phyloP scores from a whole-genome alignment of 2,113 vertebrate genomes.

The Hyperoodon ampullatus region DNA sequence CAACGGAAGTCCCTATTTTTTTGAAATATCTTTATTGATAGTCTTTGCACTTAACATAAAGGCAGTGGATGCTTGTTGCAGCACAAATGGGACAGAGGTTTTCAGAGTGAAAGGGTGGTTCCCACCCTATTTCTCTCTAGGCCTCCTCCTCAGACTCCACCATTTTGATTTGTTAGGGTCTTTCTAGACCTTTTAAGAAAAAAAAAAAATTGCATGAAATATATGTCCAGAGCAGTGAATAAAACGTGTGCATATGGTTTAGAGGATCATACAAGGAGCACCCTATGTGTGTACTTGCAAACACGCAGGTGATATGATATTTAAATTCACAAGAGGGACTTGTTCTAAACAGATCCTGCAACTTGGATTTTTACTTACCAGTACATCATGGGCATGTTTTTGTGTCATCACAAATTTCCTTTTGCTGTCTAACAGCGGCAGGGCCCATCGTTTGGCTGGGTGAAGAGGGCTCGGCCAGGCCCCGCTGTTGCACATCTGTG shows the following conservation, averaged over 20 bases:
- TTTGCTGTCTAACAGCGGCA: not conserved
- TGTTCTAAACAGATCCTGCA: not conserved
- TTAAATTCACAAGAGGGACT: not conserved
- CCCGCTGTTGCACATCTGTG: not conserved
- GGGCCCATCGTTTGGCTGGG: not conserved
- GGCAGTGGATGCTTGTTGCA: rapidly evolving
- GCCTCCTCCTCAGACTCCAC: not conserved
- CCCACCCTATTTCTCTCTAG: not conserved
- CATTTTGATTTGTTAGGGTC: not conserved
- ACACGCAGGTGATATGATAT: not conserved
- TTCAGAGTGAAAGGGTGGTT: not conserved
- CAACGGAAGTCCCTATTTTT: no score
- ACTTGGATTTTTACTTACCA: not conserved
- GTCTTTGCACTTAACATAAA: not conserved
- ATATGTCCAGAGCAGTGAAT: not conserved
- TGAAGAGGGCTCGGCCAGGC: not conserved
- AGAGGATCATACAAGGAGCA: not conserved
- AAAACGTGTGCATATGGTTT: rapidly evolving
- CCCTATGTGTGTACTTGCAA: rapidly evolving
- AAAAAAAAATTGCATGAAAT: not conserved
- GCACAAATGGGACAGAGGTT: not conserved
- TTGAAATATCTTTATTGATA: no score
- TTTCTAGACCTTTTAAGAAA: not conserved
- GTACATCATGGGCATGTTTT: not conserved
- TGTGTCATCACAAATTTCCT: not conserved